These are phyloP conservation scores for Naso thynnoides DNA, from an alignment of 2,797 vertebrate species.

Conservation along the genomic window DNA sequence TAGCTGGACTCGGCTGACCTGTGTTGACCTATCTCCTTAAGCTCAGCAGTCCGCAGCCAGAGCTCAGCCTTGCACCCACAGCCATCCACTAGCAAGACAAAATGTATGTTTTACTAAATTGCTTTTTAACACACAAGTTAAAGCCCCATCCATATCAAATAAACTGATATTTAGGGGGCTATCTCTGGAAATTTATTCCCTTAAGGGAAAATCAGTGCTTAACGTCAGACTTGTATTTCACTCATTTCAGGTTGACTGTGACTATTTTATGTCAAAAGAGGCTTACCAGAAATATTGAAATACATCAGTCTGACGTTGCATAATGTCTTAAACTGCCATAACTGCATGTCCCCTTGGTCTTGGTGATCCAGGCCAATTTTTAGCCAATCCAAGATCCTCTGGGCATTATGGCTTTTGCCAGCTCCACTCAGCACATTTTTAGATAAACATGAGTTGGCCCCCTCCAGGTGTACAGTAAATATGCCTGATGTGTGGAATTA, in stretches of 20 bases:
- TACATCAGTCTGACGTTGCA: background rate
- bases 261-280: background rate
- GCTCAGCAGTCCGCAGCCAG: conserved; percentile 66
- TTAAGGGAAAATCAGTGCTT: background rate
- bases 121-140: conserved; percentile 16
- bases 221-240: background rate
- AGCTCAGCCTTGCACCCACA: conserved; percentile 62
- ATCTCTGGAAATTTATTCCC: background rate
- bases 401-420: conserved; percentile 15
- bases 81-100: conserved; percentile 39
- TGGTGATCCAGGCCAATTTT: conserved; percentile 7
- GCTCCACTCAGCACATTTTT: conserved; percentile 14
- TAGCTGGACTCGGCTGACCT: conserved; percentile 82
- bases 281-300: background rate
- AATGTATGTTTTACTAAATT: conserved; percentile 31
- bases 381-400: conserved; percentile 14
- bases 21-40: conserved; percentile 70
- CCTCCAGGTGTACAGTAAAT: conserved; percentile 53
- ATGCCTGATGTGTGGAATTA: conserved; percentile 36
- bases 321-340: background rate
- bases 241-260: background rate
- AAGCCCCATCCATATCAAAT: background rate
- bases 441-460: conserved; percentile 35
- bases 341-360: background rate
- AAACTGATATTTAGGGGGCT: background rate